Evolutionary conservation across 2,113 vertebrate species (phyloP).

Genomic region (Cottus gobio): DNA sequence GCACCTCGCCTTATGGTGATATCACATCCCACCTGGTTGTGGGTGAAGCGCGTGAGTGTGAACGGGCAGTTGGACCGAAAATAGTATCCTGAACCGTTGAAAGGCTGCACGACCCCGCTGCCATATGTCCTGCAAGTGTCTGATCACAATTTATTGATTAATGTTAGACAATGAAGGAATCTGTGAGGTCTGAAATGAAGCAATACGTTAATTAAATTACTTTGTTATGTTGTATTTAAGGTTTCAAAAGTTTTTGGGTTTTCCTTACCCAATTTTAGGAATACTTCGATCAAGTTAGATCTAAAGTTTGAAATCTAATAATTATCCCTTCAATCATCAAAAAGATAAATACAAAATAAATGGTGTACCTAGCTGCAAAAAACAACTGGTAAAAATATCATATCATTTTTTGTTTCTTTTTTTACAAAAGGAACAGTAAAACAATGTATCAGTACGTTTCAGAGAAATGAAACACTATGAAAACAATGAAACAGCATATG

Average conservation of each 20-base stretch:
- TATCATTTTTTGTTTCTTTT: not conserved
- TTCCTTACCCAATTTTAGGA: not conserved
- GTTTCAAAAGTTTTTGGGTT: not conserved
- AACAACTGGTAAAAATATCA: not conserved
- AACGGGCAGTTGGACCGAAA: constrained; percentile 72
- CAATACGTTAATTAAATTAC: not conserved
- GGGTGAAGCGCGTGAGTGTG: constrained; percentile 73
- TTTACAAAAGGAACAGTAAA: not conserved
- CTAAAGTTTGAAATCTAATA: not conserved
- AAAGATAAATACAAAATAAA: not conserved
- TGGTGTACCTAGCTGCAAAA: not conserved
- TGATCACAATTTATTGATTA: constrained; percentile 30
- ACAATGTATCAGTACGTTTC: not conserved
- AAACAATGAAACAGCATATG: not conserved
- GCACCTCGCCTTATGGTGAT: constrained; percentile 54
- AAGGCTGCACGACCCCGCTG: constrained; percentile 75
- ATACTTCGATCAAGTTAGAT: not conserved
- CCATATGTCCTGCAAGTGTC: constrained; percentile 79
- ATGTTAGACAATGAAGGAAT: not conserved
- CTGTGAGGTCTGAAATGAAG: not conserved
- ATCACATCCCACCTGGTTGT: constrained; percentile 68
- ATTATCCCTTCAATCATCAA: not conserved
- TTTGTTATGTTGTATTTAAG: not conserved
- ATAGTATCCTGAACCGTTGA: constrained; percentile 56
- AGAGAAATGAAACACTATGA: not conserved